Percentiles rank a stretch among this genome's conserved stretches.
Conservation (phyloP, 2,888 invertebrate genomes). For the Agonum fuliginosum region DNA sequence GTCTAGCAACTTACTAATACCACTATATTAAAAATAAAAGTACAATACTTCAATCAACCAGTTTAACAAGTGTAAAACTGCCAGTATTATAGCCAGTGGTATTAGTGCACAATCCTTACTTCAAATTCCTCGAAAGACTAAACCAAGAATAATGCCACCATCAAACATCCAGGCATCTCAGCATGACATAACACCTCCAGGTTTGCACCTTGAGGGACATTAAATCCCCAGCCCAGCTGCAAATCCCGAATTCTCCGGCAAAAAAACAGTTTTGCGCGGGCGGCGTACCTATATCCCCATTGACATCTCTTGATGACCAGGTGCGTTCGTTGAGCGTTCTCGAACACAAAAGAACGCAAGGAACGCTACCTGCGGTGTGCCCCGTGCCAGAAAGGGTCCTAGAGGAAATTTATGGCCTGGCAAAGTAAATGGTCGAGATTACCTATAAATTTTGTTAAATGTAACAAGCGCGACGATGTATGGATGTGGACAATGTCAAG, state of each 20-base stretch:
- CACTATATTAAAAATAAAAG: too few species aligned
- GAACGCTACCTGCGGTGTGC: conserved; percentile 18
- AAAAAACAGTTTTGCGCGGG: conserved; percentile 28
- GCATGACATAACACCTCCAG: conserved; percentile 30
- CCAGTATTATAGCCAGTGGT: too few species aligned
- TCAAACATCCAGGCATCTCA: conserved; percentile 6
- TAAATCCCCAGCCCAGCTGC: not conserved
- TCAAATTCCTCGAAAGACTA: not conserved
- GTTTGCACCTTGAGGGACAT: conserved; percentile 10
- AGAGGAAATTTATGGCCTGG: conserved; percentile 18
- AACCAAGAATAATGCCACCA: not conserved
- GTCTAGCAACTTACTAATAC: too few species aligned
- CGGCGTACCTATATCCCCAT: conserved; percentile 26
- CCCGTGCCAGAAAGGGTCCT: conserved; percentile 11
- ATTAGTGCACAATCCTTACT: not conserved
- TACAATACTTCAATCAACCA: too few species aligned
- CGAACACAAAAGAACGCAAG: too few species aligned
- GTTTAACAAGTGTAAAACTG: too few species aligned
- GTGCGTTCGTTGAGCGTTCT: not conserved
- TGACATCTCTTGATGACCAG: conserved; percentile 21
- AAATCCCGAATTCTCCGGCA: not conserved
- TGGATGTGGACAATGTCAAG: not conserved
- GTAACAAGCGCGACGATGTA: not conserved
- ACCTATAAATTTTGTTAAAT: conserved; percentile 23
- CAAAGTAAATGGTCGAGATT: not conserved